phyloP scores from a whole-genome alignment of 2,113 vertebrate genomes.

The Bettongia penicillata region DNA sequence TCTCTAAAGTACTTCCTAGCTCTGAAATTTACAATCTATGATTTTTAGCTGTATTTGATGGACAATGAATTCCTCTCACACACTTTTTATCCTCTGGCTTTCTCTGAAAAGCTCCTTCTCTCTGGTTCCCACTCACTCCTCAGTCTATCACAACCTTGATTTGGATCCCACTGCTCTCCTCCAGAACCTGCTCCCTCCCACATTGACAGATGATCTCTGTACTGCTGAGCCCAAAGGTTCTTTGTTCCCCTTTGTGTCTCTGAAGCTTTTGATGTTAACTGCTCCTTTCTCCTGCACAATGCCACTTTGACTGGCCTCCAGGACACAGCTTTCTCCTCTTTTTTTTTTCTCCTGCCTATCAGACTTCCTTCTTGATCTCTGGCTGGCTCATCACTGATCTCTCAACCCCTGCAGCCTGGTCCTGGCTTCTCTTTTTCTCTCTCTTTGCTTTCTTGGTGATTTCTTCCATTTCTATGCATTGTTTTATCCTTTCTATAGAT shows the following conservation, averaged over 20 bases:
- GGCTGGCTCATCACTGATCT: neutral
- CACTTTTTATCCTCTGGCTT: neutral
- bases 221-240: neutral
- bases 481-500: neutral
- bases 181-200: neutral
- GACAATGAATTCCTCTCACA: neutral
- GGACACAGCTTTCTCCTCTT: neutral
- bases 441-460: neutral
- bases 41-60: neutral
- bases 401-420: neutral
- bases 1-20: neutral
- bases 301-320: neutral
- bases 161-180: neutral
- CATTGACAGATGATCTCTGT: neutral
- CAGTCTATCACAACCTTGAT: neutral
- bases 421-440: neutral
- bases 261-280: neutral
- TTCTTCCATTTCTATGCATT: neutral
- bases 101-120: neutral
- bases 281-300: neutral
- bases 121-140: neutral
- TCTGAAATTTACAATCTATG: neutral
- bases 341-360: neutral
- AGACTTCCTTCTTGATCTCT: neutral
- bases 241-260: neutral